Conservation (phyloP, 2,113 vertebrate genomes). For the Tachysurus fulvidraco region DNA sequence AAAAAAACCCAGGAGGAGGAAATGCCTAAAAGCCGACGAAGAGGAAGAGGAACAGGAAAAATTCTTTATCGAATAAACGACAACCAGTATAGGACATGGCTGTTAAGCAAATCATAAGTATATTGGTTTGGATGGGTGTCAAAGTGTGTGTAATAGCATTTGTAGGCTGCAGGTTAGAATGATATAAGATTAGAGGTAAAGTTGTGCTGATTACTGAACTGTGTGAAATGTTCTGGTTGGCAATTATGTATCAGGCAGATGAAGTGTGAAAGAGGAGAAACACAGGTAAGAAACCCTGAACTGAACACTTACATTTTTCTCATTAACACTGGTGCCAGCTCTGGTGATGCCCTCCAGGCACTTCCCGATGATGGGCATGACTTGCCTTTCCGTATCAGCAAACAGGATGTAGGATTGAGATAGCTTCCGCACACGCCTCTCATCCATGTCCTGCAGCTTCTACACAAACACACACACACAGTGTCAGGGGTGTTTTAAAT, state of each 20-base stretch:
- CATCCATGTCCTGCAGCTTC: conserved; percentile 89
- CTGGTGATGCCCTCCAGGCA: conserved; percentile 87
- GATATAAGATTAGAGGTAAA: neutral
- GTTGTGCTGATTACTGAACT: neutral
- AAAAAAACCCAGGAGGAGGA: neutral
- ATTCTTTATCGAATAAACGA: neutral
- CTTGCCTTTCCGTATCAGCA: conserved; percentile 81
- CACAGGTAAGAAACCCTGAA: neutral
- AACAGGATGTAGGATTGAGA: conserved; percentile 79
- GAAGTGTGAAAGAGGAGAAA: neutral
- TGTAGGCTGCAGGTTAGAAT: neutral
- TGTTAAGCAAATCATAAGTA: neutral
- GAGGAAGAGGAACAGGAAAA: neutral
- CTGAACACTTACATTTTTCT: conserved; percentile 76
- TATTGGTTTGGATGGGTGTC: neutral
- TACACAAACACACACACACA: conserved; percentile 52
- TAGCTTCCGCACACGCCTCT: conserved; percentile 75
- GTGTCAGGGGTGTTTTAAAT: neutral
- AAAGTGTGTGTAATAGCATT: neutral
- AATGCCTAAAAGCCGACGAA: neutral
- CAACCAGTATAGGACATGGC: neutral
- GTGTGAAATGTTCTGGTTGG: no score
- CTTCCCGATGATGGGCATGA: conserved; percentile 88
- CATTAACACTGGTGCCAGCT: conserved; percentile 78
- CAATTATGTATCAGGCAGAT: neutral